Percentiles rank a stretch among this genome's conserved stretches.
Conservation (phyloP, 2,797 vertebrate genomes). For the Pitangus sulphuratus region DNA sequence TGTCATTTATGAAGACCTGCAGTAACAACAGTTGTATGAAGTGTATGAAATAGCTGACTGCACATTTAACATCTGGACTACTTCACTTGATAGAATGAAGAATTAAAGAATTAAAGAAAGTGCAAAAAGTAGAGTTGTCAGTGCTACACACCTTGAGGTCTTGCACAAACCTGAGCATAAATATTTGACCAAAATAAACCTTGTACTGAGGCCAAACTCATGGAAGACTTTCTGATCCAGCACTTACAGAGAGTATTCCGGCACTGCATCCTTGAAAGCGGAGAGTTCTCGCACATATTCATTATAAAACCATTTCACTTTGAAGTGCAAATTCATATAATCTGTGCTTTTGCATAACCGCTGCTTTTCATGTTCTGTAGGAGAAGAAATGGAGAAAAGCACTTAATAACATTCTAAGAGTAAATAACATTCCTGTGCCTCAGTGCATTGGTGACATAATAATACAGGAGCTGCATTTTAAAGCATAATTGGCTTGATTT, state of each 20-base stretch:
- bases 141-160: not conserved
- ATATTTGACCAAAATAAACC: not conserved
- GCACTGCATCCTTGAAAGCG: conserved; percentile 89
- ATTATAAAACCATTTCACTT: conserved; percentile 99
- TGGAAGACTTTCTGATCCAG: not conserved
- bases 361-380: conserved; percentile 96
- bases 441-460: not conserved
- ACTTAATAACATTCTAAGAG: conserved; percentile 51
- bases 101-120: not conserved
- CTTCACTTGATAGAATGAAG: not conserved
- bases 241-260: conserved; percentile 98
- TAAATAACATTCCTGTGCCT: conserved; percentile 27
- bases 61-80: not conserved
- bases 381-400: conserved; percentile 68
- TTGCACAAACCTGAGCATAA: not conserved
- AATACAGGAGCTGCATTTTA: not conserved
- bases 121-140: not conserved
- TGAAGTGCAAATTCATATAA: conserved; percentile 99
- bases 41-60: not conserved
- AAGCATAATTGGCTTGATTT: not conserved
- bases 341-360: conserved; percentile 98
- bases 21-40: not conserved
- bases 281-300: conserved; percentile 94
- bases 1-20: not conserved
- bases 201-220: not conserved